phyloP scores from a whole-genome alignment of 1,140 invertebrate species.

The Scaptomyza graminum region DNA sequence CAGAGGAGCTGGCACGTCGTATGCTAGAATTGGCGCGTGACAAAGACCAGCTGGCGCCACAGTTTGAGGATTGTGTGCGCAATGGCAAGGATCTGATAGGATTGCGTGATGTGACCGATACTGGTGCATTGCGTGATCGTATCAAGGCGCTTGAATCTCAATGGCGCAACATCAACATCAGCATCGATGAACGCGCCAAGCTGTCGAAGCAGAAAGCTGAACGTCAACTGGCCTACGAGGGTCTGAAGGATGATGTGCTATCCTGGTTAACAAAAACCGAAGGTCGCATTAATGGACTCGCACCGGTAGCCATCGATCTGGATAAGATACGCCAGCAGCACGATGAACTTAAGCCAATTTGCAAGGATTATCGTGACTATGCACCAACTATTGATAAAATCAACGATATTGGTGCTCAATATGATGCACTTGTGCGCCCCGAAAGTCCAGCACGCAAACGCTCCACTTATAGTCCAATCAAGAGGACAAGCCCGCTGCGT shows the following conservation, averaged over 20 bases:
- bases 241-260: constrained; percentile 91
- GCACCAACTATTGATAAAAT: constrained; percentile 94
- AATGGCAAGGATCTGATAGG: constrained; percentile 93
- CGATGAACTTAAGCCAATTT: constrained; percentile 94
- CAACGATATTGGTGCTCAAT: constrained; percentile 93
- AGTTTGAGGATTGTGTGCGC: constrained; percentile 91
- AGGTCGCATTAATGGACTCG: constrained; percentile 88
- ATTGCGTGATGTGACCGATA: constrained; percentile 95
- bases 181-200: constrained; percentile 93
- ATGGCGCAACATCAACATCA: constrained; percentile 92
- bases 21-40: constrained; percentile 86
- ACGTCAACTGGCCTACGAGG: constrained; percentile 93
- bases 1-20: constrained; percentile 88
- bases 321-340: constrained; percentile 93
- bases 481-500: constrained; percentile 85
- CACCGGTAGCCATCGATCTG: constrained; percentile 93
- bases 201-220: constrained; percentile 92
- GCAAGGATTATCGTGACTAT: constrained; percentile 95
- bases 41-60: constrained; percentile 82
- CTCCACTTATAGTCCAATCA: constrained; percentile 90
- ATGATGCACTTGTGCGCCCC: constrained; percentile 91
- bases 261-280: constrained; percentile 94
- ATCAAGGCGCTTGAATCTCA: constrained; percentile 94
- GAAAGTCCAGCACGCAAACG: constrained; percentile 89
- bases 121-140: constrained; percentile 92